Conservation (phyloP, 1,140 invertebrate genomes). For the Anastrepha ludens region DNA sequence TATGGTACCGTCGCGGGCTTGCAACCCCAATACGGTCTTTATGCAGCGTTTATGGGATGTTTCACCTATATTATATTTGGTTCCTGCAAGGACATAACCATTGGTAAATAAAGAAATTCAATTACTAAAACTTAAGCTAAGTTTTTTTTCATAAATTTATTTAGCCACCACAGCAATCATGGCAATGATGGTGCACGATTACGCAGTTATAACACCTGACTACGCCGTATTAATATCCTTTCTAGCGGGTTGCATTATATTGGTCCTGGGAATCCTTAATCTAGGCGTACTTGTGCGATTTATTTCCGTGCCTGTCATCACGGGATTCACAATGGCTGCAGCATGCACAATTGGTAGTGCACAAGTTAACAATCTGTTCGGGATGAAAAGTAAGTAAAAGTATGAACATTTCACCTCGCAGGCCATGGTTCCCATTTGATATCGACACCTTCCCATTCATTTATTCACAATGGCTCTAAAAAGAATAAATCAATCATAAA, state of each 20-base stretch:
- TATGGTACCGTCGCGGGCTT: constrained; percentile 86
- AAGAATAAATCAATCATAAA: too few relatives aligned
- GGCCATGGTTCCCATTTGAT: too few relatives aligned
- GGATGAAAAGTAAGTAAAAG: constrained; percentile 76
- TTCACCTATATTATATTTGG: constrained; percentile 92
- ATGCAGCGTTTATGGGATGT: constrained; percentile 89
- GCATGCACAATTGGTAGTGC: constrained; percentile 89
- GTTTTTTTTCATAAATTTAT: background rate
- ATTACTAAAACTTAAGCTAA: background rate
- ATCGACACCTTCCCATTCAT: too few relatives aligned
- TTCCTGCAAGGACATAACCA: constrained; percentile 88
- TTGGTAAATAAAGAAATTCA: background rate
- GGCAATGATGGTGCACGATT: constrained; percentile 83
- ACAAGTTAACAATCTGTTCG: constrained; percentile 87
- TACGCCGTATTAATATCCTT: constrained; percentile 89
- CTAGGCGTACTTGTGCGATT: constrained; percentile 93
- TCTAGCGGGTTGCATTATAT: constrained; percentile 84
- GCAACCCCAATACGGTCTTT: constrained; percentile 78
- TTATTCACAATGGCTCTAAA: too few relatives aligned
- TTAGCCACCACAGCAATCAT: constrained; percentile 87
- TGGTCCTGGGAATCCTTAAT: constrained; percentile 86
- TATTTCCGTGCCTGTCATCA: constrained; percentile 91
- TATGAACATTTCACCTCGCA: background rate
- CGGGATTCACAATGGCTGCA: constrained; percentile 92
- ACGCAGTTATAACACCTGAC: constrained; percentile 80